Conservation (phyloP, 2,888 invertebrate genomes). For the Patella ulyssiponensis region DNA sequence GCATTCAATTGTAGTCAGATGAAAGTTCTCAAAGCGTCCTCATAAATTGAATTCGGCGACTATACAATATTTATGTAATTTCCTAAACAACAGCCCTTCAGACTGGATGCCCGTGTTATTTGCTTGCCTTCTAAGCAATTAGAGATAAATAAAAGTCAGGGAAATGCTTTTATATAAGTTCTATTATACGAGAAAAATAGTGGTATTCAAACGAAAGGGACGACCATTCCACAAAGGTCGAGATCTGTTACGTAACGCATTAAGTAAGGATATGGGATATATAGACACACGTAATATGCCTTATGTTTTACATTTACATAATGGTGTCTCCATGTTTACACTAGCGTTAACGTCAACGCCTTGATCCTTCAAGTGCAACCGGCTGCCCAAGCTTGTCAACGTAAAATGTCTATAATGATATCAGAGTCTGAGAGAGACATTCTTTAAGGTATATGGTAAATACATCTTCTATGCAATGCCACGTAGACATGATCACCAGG, state of each 20-base stretch:
- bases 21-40: too few species aligned
- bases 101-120: too few species aligned
- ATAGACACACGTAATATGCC: constrained; percentile 13
- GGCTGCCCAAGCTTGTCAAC: background rate
- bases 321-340: constrained; percentile 5
- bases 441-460: background rate
- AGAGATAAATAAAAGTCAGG: too few species aligned
- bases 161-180: background rate
- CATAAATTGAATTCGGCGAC: too few species aligned
- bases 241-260: constrained; percentile 3
- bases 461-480: background rate
- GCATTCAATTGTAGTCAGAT: too few species aligned
- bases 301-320: constrained; percentile 13
- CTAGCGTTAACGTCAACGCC: constrained; percentile 2
- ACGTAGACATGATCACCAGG: too few species aligned
- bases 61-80: too few species aligned
- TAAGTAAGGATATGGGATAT: constrained; percentile 9
- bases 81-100: too few species aligned
- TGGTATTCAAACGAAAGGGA: constrained; percentile 7
- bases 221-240: background rate
- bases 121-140: too few species aligned
- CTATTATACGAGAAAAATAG: background rate
- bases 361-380: constrained; percentile 11
- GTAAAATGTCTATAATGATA: background rate
- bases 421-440: background rate